Percentiles rank a stretch among this genome's conserved stretches.
These are phyloP conservation scores for Tragelaphus scriptus DNA, from an alignment of 2,113 vertebrate species.

Conservation along the genomic window DNA sequence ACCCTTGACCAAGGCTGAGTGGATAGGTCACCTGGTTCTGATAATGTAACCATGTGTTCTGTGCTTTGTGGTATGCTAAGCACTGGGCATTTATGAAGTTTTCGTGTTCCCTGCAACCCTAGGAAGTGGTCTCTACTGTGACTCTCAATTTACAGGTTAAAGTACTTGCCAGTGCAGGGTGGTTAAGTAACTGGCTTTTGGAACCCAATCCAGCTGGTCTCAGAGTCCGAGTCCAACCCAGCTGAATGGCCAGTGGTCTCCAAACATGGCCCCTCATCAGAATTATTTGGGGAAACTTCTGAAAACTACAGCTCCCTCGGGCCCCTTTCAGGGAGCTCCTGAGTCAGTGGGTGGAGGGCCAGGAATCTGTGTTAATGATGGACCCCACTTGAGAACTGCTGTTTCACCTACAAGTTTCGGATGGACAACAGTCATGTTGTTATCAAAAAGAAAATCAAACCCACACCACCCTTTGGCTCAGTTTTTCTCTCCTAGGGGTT, in stretches of 20 bases:
- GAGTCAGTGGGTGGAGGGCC: too few relatives aligned
- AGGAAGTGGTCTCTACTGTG: too few relatives aligned
- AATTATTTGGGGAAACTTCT: background rate
- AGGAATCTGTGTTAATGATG: background rate
- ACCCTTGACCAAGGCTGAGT: rapidly evolving
- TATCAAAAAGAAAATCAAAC: background rate
- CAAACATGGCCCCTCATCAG: rapidly evolving
- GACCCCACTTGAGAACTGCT: too few relatives aligned
- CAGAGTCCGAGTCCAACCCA: background rate
- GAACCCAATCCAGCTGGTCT: rapidly evolving
- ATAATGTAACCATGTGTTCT: rapidly evolving
- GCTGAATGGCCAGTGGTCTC: background rate
- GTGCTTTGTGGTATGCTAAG: rapidly evolving
- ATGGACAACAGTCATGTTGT: background rate
- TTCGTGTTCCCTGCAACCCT: rapidly evolving
- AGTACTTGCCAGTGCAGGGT: rapidly evolving
- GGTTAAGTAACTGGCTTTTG: background rate
- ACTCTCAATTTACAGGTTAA: rapidly evolving
- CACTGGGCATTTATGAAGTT: rapidly evolving
- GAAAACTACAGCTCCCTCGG: rapidly evolving
- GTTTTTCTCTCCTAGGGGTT: background rate
- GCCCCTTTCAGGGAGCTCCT: background rate
- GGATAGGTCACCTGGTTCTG: rapidly evolving
- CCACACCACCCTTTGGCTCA: background rate
- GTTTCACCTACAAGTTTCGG: background rate